Conservation (phyloP, 2,888 invertebrate species). For the Andricus curvator region DNA sequence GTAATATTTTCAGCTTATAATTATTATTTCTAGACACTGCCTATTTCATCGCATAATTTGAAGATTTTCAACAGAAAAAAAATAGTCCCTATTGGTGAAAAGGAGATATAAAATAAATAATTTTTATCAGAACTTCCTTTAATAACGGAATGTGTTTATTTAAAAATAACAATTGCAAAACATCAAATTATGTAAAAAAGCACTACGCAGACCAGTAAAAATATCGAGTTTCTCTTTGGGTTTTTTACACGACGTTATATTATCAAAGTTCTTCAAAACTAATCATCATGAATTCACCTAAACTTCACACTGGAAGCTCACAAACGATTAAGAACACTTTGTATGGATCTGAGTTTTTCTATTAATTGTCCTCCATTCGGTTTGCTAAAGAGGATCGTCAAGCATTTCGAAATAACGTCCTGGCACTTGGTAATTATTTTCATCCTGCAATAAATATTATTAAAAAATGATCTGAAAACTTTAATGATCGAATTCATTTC, state of each 20-base stretch:
- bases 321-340: slow-evolving; percentile 80
- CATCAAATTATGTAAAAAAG: slow-evolving; percentile 3
- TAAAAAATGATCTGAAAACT: slow-evolving; percentile 5
- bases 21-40: too few species aligned
- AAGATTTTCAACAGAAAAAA: background rate
- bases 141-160: background rate
- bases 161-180: background rate
- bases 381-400: slow-evolving; percentile 88
- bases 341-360: slow-evolving; percentile 81
- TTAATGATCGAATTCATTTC: too few species aligned
- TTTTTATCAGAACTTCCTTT: background rate
- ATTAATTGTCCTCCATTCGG: slow-evolving; percentile 84
- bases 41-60: too few species aligned
- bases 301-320: slow-evolving; percentile 54
- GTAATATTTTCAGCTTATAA: too few species aligned
- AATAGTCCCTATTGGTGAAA: too few species aligned
- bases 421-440: slow-evolving; percentile 85
- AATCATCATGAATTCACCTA: too few species aligned
- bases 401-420: slow-evolving; percentile 87
- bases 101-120: background rate
- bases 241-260: background rate
- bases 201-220: background rate
- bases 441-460: slow-evolving; percentile 79
- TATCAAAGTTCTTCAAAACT: background rate
- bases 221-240: background rate